Evolutionary conservation across 1,140 invertebrate genomes (phyloP).

Genomic region (Polyergus mexicanus): DNA sequence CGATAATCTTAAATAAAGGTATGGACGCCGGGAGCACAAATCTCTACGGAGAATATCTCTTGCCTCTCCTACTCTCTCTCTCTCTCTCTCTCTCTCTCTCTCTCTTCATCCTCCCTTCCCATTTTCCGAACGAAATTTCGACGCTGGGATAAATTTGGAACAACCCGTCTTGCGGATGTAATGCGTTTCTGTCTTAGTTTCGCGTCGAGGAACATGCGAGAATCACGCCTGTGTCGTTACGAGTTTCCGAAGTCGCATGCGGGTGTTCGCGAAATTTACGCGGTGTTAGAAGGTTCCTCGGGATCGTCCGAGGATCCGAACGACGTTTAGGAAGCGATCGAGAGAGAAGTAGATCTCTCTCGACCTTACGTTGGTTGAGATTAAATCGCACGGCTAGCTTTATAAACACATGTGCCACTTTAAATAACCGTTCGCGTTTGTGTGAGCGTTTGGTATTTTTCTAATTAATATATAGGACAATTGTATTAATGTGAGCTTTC

Average conservation of each 20-base stretch:
- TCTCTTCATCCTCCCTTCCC: too few relatives aligned
- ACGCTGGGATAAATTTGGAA: constrained; percentile 77
- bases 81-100: too few relatives aligned
- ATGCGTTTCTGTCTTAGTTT: constrained; percentile 67
- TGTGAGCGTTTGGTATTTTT: background rate
- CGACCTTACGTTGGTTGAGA: background rate
- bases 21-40: background rate
- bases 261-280: constrained; percentile 5
- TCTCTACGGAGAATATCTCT: background rate
- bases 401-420: constrained; percentile 17
- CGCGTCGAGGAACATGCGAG: constrained; percentile 46
- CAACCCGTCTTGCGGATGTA: constrained; percentile 53
- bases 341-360: background rate
- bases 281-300: background rate
- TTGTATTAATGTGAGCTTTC: background rate
- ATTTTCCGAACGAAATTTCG: constrained; percentile 63
- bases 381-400: background rate
- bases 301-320: background rate
- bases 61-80: background rate
- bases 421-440: background rate
- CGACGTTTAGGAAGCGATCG: background rate
- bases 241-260: constrained; percentile 1
- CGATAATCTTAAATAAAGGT: background rate
- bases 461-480: background rate
- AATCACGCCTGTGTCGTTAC: constrained; percentile 24